Evolutionary conservation across 2,888 invertebrate species (phyloP).

Genomic region (Xestobium rufovillosum): DNA sequence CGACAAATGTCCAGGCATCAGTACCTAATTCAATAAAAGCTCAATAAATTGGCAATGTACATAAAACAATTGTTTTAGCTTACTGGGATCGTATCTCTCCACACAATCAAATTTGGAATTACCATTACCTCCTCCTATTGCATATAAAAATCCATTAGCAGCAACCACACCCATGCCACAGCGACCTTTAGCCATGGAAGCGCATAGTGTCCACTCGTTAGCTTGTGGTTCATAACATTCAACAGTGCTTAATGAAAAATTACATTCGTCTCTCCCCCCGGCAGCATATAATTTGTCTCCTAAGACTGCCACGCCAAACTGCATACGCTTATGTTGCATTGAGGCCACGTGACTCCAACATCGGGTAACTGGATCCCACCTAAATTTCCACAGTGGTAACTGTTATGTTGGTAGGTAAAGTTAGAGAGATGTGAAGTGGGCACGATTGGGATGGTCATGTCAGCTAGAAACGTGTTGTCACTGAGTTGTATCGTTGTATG

Average conservation of each 20-base stretch:
- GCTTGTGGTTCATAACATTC: conserved; percentile 73
- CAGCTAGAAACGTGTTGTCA: too few relatives aligned
- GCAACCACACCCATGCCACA: conserved; percentile 87
- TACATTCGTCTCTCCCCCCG: conserved; percentile 86
- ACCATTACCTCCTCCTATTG: conserved; percentile 89
- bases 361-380: conserved; percentile 82
- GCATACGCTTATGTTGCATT: conserved; percentile 82
- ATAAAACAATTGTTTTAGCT: conserved; percentile 13
- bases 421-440: too few relatives aligned
- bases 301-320: conserved; percentile 84
- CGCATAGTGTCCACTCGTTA: conserved; percentile 75
- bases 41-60: too few relatives aligned
- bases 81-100: conserved; percentile 68
- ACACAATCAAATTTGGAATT: conserved; percentile 82
- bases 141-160: conserved; percentile 82
- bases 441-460: too few relatives aligned
- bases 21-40: conserved; percentile 58
- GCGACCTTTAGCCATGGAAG: conserved; percentile 78
- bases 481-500: too few relatives aligned
- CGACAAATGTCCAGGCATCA: conserved; percentile 82
- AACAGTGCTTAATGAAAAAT: conserved; percentile 85
- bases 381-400: too few relatives aligned
- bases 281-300: conserved; percentile 81
- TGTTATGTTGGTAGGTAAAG: too few relatives aligned
- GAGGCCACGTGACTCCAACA: conserved; percentile 87